A percentile compares a stretch with the other conserved stretches of the same genome.
phyloP scores from a whole-genome alignment of 2,113 vertebrate genomes.

The Manacus vitellinus region DNA sequence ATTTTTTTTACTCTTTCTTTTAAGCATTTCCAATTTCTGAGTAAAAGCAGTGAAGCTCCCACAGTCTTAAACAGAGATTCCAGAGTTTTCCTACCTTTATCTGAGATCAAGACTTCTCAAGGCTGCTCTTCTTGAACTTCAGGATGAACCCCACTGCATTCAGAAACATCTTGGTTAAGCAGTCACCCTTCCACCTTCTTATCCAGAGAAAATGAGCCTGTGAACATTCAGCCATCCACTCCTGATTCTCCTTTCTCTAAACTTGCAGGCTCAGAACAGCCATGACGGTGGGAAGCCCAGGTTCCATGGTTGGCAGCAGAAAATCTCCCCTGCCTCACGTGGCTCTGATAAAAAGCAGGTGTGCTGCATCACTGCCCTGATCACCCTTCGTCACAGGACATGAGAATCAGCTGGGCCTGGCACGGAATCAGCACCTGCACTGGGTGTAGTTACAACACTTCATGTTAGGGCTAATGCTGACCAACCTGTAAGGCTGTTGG shows the following conservation, averaged over 20 bases:
- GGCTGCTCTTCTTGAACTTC: neutral
- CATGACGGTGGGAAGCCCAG: fast-evolving
- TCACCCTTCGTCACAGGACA: neutral
- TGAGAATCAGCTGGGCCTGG: neutral
- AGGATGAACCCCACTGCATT: fast-evolving
- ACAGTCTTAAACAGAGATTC: neutral
- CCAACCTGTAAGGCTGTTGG: too few species aligned
- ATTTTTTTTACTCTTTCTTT: neutral
- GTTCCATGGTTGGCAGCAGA: fast-evolving
- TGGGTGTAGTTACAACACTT: fast-evolving
- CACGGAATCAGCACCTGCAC: neutral
- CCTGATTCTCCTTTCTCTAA: fast-evolving
- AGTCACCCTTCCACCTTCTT: neutral
- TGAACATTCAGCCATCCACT: fast-evolving
- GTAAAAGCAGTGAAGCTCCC: fast-evolving
- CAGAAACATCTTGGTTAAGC: neutral
- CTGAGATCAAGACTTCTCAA: neutral
- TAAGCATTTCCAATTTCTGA: neutral
- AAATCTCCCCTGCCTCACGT: neutral
- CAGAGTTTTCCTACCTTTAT: neutral
- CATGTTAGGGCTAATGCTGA: fast-evolving
- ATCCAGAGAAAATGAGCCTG: fast-evolving
- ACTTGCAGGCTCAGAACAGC: fast-evolving
- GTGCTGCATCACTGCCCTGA: neutral
- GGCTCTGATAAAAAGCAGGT: neutral